These are phyloP conservation scores for Pseudois nayaur DNA, from an alignment of 2,113 vertebrate genomes.

Conservation along the genomic window DNA sequence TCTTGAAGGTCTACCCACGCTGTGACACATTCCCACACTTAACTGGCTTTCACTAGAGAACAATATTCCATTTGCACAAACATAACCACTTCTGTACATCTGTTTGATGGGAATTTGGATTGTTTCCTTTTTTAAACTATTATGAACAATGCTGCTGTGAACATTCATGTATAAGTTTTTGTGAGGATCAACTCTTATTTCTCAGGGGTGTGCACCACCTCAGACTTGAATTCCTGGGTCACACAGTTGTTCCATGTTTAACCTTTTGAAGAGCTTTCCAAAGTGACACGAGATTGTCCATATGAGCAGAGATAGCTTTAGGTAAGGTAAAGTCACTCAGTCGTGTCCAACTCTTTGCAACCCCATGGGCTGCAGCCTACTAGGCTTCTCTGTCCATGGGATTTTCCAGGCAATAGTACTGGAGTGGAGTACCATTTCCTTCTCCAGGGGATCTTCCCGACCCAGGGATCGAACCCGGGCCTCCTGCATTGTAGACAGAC, in stretches of 20 bases:
- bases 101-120: neutral
- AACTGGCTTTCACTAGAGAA: neutral
- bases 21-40: neutral
- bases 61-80: neutral
- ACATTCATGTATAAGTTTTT: neutral
- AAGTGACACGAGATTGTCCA: neutral
- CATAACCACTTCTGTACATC: neutral
- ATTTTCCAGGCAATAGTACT: too few species aligned
- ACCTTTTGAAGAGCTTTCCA: neutral
- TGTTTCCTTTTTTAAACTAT: neutral
- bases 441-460: too few species aligned
- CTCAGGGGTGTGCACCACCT: neutral
- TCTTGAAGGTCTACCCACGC: neutral
- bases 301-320: neutral
- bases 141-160: neutral
- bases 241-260: neutral
- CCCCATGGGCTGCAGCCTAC: too few species aligned
- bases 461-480: too few species aligned
- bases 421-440: too few species aligned
- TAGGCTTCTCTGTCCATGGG: too few species aligned
- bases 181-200: neutral
- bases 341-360: too few species aligned
- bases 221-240: neutral
- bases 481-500: too few species aligned
- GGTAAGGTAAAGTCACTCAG: too few species aligned